Evolutionary conservation across 2,797 vertebrate species (phyloP).

Genomic region (Momotus momota): DNA sequence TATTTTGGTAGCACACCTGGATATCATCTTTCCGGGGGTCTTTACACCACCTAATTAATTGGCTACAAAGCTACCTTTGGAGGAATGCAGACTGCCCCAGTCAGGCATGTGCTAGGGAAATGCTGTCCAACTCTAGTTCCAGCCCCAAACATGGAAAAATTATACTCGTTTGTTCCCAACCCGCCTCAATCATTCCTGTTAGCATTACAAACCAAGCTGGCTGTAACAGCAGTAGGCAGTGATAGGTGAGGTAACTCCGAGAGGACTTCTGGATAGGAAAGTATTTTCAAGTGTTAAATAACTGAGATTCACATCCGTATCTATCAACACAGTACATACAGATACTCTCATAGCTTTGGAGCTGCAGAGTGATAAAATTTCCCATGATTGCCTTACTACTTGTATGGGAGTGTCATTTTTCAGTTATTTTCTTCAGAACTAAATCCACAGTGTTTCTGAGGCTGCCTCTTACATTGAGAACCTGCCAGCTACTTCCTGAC

Average conservation of each 20-base stretch:
- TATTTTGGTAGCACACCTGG: neutral
- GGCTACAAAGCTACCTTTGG: neutral
- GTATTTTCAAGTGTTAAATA: neutral
- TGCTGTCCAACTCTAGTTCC: neutral
- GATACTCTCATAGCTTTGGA: neutral
- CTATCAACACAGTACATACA: neutral
- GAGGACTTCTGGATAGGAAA: neutral
- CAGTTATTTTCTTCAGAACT: conserved; percentile 23
- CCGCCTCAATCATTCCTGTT: neutral
- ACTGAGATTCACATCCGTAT: neutral
- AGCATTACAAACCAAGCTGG: neutral
- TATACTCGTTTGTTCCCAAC: neutral
- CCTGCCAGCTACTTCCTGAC: neutral
- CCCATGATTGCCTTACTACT: neutral
- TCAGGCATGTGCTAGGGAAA: neutral
- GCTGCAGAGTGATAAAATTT: neutral
- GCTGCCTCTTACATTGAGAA: neutral
- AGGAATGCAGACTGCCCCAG: neutral
- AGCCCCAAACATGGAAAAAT: neutral
- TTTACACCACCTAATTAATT: neutral
- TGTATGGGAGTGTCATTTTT: neutral
- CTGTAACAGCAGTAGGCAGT: neutral
- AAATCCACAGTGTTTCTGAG: neutral
- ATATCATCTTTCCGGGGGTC: neutral
- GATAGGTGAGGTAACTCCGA: neutral